Percentiles rank a stretch among this genome's conserved stretches.
Conservation (phyloP, 2,888 invertebrate genomes). For the Athalia cordata region DNA sequence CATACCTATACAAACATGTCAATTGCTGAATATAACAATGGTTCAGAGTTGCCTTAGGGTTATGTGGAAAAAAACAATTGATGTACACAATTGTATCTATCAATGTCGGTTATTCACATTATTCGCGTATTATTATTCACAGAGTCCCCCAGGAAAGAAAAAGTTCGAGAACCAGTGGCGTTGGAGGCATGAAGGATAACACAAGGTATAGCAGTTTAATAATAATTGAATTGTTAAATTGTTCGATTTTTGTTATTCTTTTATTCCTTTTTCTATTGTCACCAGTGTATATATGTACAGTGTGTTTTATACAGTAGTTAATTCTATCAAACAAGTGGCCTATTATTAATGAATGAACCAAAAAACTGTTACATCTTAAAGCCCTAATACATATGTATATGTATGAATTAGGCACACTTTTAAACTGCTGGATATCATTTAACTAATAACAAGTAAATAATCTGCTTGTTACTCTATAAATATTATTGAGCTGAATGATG, state of each 20-base stretch:
- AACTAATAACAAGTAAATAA: too few species aligned
- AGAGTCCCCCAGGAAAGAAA: conserved; percentile 70
- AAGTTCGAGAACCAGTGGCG: conserved; percentile 71
- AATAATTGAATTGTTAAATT: neutral
- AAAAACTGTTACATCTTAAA: too few species aligned
- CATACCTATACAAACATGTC: too few species aligned
- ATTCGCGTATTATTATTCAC: conserved; percentile 42
- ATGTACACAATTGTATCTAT: conserved; percentile 46
- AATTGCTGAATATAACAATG: conserved; percentile 1
- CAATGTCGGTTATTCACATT: conserved; percentile 48
- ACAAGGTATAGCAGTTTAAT: neutral
- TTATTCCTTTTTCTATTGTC: neutral
- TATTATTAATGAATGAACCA: neutral
- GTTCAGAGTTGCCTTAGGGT: neutral
- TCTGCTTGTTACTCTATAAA: too few species aligned
- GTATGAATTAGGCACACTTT: too few species aligned
- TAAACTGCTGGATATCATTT: too few species aligned
- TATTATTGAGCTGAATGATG: too few species aligned
- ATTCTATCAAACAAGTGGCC: neutral
- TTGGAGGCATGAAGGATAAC: conserved; percentile 72
- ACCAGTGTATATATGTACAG: conserved; percentile 43
- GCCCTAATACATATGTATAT: too few species aligned
- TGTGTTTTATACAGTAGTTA: conserved; percentile 34
- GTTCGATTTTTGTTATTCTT: neutral
- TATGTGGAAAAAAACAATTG: too few species aligned